Conservation (phyloP, 2,797 vertebrate species). For the Sebastes dallii region DNA sequence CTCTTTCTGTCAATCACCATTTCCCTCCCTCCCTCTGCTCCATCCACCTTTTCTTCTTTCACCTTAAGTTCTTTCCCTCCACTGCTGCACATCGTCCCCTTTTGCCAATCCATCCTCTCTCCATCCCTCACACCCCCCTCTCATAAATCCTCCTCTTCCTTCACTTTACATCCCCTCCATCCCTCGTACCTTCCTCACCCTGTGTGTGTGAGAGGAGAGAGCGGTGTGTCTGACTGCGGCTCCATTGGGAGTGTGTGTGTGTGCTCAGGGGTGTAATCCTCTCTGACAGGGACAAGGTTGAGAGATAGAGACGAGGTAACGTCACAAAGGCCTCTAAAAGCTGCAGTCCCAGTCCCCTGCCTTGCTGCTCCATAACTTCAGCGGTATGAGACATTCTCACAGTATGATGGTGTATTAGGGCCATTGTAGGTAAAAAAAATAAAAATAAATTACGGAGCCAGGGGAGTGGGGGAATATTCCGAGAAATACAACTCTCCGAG, state of each 20-base stretch:
- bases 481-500: no score
- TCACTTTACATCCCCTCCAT: not conserved
- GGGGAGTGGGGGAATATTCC: no score
- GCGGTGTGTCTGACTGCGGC: slow-evolving; percentile 47
- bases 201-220: slow-evolving; percentile 12
- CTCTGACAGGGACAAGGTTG: slow-evolving; percentile 79
- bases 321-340: slow-evolving; percentile 60
- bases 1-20: slow-evolving; percentile 63
- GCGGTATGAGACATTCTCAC: not conserved
- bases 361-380: slow-evolving; percentile 13
- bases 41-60: slow-evolving; percentile 40
- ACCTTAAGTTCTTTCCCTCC: slow-evolving; percentile 28
- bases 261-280: slow-evolving; percentile 83
- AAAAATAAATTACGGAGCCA: no score
- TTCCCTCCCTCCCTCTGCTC: slow-evolving; percentile 28
- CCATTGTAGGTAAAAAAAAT: not conserved
- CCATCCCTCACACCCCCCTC: slow-evolving; percentile 13
- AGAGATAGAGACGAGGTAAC: slow-evolving; percentile 56
- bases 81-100: slow-evolving; percentile 16
- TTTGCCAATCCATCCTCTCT: not conserved
- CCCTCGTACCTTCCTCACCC: slow-evolving; percentile 24
- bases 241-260: slow-evolving; percentile 67
- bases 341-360: slow-evolving; percentile 29
- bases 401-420: no score
- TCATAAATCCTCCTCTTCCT: slow-evolving; percentile 26